Base-by-base conservation (phyloP, 2,113 vertebrate species). In the Pterocles gutturalis region DNA sequence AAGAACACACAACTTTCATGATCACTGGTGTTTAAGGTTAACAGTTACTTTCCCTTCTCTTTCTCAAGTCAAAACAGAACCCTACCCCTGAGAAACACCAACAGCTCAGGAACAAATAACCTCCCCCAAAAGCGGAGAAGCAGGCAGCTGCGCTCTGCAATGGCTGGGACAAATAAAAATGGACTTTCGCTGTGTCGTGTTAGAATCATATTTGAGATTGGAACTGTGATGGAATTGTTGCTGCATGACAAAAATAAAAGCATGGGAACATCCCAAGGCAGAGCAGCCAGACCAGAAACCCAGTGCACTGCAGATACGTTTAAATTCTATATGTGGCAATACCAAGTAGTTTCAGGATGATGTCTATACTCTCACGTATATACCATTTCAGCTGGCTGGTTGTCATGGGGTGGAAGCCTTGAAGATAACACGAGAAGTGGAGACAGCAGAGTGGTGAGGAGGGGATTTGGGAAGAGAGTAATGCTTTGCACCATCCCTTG, bases 21-120 rank as follows among this genome's bases (percentile, higher is more conserved):
- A 58, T 73, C 34, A 83, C n/a, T 31, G 72, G 60, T 94, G 87
- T 73, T 81, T 67, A 89, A 93, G 55, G 49, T 46, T 80, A 90
- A 49, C 28, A 26, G n/a, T 88, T 92, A 45, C 67, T 70, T 88
- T 89, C 78, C 54, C 22, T 65, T 80, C 26, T 83, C 71, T 54
- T 72, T 79, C n/a, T 85, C 51, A 77, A 89, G 58, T 73, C 51
- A 78, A 46, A 89, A 49, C 28, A 80, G 75, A 92, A 33, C 60
- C 22, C 8, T 86, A 41, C 49, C 45, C 34, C 60, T 87, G 55
- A 84, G 91, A 81, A 93, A 11, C 64, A 57, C 36, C 10, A 15
- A 54, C 73, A 75, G 3, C 26, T 87, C 51, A 5, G 43, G 46
- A 87, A 51, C 8, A 34, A 75, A 45, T 18, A 36, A 46, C 46